Base-by-base conservation (phyloP, 2,888 invertebrate genomes). In the Griposia aprilina region DNA sequence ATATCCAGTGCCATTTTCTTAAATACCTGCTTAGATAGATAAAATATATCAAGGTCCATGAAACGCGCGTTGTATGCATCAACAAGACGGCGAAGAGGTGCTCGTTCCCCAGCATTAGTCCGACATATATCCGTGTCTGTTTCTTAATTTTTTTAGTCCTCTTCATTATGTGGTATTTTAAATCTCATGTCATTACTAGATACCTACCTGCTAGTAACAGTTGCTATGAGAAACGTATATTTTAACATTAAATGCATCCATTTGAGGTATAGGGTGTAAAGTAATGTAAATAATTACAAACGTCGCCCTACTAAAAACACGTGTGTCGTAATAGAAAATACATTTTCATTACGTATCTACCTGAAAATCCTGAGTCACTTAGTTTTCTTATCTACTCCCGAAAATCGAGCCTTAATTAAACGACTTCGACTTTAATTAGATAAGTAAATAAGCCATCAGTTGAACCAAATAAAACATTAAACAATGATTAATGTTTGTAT, bases 401-500 rank as follows among this genome's bases (percentile, higher is more conserved):
- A 13, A 65, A 45, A 52, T 57, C 11, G 26, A n/a, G 13, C 17
- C 45, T n/a, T n/a, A n/a, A 59, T 45, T 74, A 69, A 76, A 71
- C 83, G 74, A 81, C 57, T 77, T 85, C 83, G 74, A 81, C 57
- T 77, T 85, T 20, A 69, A 76, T 68, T 30, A 26, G 26, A 68
- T 81, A 65, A 71, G 60, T 63, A 77, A 88, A 88, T 76, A 82
- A 75, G 65, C 41, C 66, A 30, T 68, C 62, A 80, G 41, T 59
- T 76, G 70, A 82, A 80, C 66, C 62, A 80, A 69, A 77, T 81
- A 77, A 74, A 74, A 71, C 75, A 82, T 80, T 67, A 80, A 80
- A 77, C 71, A 79, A 72, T 76, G 65, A 81, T 81, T 67, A 79
- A 71, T 89, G 68, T 89, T 89, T 89, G 77, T 63, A 82, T 81